Evolutionary conservation across 2,888 invertebrate genomes (phyloP).

Genomic region (Nymphalis c-album): DNA sequence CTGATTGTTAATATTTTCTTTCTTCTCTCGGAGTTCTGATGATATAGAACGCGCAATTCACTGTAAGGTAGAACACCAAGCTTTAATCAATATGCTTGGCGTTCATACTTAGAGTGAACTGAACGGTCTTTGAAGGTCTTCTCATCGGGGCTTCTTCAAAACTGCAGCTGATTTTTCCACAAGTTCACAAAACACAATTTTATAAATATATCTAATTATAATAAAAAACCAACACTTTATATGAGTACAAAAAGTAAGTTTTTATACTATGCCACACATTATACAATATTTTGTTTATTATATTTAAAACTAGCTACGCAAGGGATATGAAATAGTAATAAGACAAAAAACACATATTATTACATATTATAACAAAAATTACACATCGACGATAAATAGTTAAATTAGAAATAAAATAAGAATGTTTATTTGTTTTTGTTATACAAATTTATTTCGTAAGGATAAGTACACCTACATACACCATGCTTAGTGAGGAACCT

Average conservation of each 20-base stretch:
- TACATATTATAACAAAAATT: too few species aligned
- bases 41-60: constrained; percentile 84
- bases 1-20: constrained; percentile 14
- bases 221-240: too few species aligned
- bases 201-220: too few species aligned
- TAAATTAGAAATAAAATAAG: neutral
- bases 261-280: too few species aligned
- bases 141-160: constrained; percentile 23
- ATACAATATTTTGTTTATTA: too few species aligned
- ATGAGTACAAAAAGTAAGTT: too few species aligned
- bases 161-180: constrained; percentile 14
- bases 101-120: constrained; percentile 95
- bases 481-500: constrained; percentile 44
- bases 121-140: constrained; percentile 49
- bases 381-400: too few species aligned
- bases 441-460: constrained; percentile 10
- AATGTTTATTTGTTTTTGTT: too few species aligned
- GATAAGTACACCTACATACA: constrained; percentile 38
- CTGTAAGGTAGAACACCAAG: constrained; percentile 99
- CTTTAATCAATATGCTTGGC: constrained; percentile 89
- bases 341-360: too few species aligned
- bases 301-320: too few species aligned
- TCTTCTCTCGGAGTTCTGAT: constrained; percentile 42
- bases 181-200: too few species aligned
- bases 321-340: too few species aligned